phyloP scores from a whole-genome alignment of 2,888 invertebrate genomes.

The Phortica magna region DNA sequence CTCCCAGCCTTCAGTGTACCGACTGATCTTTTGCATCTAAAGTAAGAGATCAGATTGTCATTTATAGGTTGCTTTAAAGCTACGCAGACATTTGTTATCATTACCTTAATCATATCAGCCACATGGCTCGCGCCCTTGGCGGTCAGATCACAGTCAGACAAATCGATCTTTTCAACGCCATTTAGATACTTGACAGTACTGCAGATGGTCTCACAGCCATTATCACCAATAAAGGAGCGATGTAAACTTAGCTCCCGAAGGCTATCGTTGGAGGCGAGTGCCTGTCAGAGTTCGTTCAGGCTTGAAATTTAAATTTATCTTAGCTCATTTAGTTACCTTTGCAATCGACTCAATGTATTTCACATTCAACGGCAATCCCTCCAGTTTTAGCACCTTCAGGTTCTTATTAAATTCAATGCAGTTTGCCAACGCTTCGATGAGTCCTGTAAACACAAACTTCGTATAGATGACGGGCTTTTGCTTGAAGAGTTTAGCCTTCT shows the following conservation, averaged over 20 bases:
- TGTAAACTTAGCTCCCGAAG: conserved; percentile 84
- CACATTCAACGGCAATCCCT: conserved; percentile 85
- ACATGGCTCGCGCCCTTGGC: conserved; percentile 82
- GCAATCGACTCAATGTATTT: conserved; percentile 83
- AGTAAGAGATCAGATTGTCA: conserved; percentile 36
- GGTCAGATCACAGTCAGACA: conserved; percentile 84
- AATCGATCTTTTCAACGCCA: conserved; percentile 84
- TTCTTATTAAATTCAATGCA: conserved; percentile 83
- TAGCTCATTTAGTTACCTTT: conserved; percentile 76
- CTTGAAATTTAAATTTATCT: background rate
- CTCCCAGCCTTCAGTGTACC: conserved; percentile 90
- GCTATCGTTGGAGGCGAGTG: conserved; percentile 82
- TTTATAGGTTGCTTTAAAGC: background rate
- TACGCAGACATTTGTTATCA: too few species aligned
- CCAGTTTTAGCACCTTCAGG: conserved; percentile 82
- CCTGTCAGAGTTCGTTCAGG: conserved; percentile 71
- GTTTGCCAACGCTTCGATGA: conserved; percentile 83
- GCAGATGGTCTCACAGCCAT: conserved; percentile 85
- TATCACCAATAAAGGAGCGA: conserved; percentile 84
- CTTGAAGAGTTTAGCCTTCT: conserved; percentile 82
- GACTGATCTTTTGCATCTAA: conserved; percentile 83
- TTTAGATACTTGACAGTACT: conserved; percentile 83
- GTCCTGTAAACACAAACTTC: conserved; percentile 83
- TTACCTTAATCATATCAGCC: conserved; percentile 83
- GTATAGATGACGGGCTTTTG: conserved; percentile 84